Evolutionary conservation across 2,888 invertebrate genomes (phyloP), one percentile per base, ranked within the genome.

Genomic region (Geotrupes spiniger): DNA sequence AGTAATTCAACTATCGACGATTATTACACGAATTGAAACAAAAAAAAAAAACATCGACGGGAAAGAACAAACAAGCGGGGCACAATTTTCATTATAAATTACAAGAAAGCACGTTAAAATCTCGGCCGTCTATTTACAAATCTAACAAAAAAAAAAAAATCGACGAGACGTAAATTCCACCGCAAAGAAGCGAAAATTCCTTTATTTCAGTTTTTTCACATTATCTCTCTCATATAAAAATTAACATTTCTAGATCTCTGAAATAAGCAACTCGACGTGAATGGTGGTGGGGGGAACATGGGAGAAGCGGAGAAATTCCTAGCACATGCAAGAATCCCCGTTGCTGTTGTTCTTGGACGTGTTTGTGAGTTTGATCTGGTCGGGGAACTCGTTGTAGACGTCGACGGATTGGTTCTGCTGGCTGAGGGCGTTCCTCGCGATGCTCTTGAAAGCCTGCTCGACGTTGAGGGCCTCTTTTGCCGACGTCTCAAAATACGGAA

Each of bases 401-500:
- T 96, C 96, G 58, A 92, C 91, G 17, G 68, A 61, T 36, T 71
- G 70, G 58, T 84, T 87, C 71, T 91, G 91, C 73, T 92, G 92
- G 40, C 94, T 94, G 64, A 99, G 78, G 39, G 97, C 99, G 76
- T 96, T 96, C 70, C 95, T 89, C 48, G 98, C 99, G 72, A 99
- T 98, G 54, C 96, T 96, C 76, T 96, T 91, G 79, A 99, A 99
- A 62, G 99, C 99, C 75, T 96, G 88, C 75, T 99, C 99, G 46
- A 99, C 98, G 72, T 99, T 99, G 61, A 96, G 86, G 51, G 95
- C 97, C 74, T 99, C 99, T 78, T 99, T 99, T 63, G 99, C 99
- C 72, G 95, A 96, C 42, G 99, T 99, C 79, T 99, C 99, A 73
- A 95, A 99, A 73, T 97, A 99, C 36, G 99, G 98, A 70, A 99